Conservation (phyloP, 1,140 invertebrate species). For the Pemphigus obesinymphae region DNA sequence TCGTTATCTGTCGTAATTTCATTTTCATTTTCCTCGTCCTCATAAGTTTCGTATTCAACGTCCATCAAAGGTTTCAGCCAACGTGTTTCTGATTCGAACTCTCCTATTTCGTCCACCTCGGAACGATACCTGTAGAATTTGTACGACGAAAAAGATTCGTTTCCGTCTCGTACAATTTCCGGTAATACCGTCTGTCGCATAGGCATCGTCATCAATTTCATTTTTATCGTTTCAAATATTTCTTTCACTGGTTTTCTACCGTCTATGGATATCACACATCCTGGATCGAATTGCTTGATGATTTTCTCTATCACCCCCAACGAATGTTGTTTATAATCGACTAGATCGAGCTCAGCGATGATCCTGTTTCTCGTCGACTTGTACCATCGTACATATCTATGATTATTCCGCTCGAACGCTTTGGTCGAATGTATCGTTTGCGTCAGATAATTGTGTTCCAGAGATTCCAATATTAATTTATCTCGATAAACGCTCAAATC, state of each 20-base stretch:
- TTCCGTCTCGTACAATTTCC: neutral
- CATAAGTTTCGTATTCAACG: neutral
- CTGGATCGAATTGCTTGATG: neutral
- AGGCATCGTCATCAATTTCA: neutral
- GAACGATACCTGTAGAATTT: neutral
- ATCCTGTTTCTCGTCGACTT: too few species aligned
- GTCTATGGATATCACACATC: neutral
- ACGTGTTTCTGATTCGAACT: neutral
- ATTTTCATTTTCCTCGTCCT: neutral
- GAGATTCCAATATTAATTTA: neutral
- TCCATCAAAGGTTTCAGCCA: neutral
- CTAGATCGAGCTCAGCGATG: neutral
- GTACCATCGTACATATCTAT: neutral
- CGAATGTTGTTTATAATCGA: neutral
- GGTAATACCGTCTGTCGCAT: neutral
- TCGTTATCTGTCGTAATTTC: neutral
- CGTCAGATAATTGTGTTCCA: neutral
- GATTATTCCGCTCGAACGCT: neutral
- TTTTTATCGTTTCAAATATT: neutral
- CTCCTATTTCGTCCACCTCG: neutral
- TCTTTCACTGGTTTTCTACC: neutral
- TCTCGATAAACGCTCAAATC: neutral
- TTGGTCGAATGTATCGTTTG: neutral
- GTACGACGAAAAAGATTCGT: neutral
- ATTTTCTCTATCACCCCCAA: neutral